phyloP scores from a whole-genome alignment of 1,140 invertebrate species.

The Carcinoscorpius rotundicauda region DNA sequence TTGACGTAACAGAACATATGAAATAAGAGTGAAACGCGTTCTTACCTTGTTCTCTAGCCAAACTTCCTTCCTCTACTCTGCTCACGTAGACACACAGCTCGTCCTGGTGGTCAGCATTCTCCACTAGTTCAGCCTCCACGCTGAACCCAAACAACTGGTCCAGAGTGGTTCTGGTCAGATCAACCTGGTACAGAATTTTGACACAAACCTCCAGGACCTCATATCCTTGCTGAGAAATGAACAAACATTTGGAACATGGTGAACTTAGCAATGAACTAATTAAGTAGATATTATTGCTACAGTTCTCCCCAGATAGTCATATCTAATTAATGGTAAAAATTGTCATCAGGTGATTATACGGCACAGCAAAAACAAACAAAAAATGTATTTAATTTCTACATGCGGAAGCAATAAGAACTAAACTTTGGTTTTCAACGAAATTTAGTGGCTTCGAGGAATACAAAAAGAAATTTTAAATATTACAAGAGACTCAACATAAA shows the following conservation, averaged over 20 bases:
- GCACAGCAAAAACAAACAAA: too few species aligned
- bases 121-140: conserved; percentile 90
- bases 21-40: neutral
- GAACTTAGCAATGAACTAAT: too few species aligned
- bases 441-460: too few species aligned
- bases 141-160: conserved; percentile 97
- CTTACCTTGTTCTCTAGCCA: conserved; percentile 87
- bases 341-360: too few species aligned
- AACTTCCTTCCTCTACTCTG: conserved; percentile 84
- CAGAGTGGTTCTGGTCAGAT: conserved; percentile 69
- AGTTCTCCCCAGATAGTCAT: too few species aligned
- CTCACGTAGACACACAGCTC: conserved; percentile 94
- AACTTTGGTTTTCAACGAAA: too few species aligned
- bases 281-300: too few species aligned
- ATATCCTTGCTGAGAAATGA: conserved; percentile 58
- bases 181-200: conserved; percentile 93
- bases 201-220: conserved; percentile 92
- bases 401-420: too few species aligned
- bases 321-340: too few species aligned
- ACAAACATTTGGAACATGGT: neutral
- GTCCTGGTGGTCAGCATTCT: conserved; percentile 88
- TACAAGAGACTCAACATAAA: too few species aligned
- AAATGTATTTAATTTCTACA: too few species aligned
- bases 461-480: too few species aligned
- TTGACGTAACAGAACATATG: neutral